These are phyloP conservation scores for Odocoileus virginianus DNA, from an alignment of 2,113 vertebrate species.

Conservation along the genomic window DNA sequence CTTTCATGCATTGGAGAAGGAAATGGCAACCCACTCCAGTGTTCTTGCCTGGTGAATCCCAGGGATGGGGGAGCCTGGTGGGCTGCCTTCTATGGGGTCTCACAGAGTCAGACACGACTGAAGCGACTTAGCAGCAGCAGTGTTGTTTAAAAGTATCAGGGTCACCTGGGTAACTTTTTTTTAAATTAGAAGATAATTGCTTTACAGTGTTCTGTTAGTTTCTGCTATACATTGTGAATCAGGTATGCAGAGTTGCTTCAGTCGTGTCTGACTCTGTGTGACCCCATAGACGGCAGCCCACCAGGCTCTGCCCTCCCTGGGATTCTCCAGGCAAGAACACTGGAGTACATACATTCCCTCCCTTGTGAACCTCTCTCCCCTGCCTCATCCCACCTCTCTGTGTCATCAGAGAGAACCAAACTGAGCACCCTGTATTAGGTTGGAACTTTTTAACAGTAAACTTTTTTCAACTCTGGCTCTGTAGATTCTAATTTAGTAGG, in stretches of 20 bases:
- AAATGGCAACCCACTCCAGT: background rate
- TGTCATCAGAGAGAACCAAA: background rate
- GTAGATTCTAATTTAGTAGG: background rate
- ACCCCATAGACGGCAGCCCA: background rate
- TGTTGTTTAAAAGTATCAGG: background rate
- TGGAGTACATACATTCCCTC: background rate
- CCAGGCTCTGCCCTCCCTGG: too few species aligned
- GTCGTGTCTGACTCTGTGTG: background rate
- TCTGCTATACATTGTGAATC: background rate
- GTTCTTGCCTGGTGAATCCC: background rate
- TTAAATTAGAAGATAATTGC: background rate
- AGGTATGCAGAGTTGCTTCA: background rate
- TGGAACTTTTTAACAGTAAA: background rate
- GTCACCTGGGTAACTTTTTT: background rate
- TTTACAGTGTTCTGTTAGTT: background rate
- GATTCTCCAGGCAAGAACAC: too few species aligned
- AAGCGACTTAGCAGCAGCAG: background rate
- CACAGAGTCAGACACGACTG: background rate
- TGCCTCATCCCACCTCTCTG: background rate
- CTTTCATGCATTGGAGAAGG: background rate
- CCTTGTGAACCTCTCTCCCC: background rate
- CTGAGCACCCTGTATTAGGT: background rate
- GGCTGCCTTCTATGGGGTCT: background rate
- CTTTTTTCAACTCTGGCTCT: background rate
- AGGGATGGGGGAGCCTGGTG: background rate